These are phyloP conservation scores for Apis florea DNA, from an alignment of 1,140 invertebrate species.

Conservation along the genomic window DNA sequence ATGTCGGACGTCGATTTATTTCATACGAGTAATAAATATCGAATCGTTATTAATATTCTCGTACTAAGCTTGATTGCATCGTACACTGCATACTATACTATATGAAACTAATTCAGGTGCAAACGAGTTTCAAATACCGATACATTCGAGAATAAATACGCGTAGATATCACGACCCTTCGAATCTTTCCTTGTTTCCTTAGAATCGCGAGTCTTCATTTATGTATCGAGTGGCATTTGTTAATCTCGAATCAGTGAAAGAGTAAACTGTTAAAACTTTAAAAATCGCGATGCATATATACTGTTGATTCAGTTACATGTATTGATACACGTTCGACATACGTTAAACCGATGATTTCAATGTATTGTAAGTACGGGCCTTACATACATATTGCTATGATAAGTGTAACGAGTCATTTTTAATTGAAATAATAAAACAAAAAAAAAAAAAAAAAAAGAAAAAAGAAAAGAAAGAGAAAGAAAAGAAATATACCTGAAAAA, in stretches of 20 bases:
- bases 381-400: conserved; percentile 39
- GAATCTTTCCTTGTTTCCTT: neutral
- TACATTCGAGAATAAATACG: neutral
- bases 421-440: conserved; percentile 37
- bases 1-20: neutral
- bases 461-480: neutral
- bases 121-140: neutral
- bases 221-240: neutral
- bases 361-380: conserved; percentile 43
- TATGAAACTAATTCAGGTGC: conserved; percentile 9
- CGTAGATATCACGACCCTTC: neutral
- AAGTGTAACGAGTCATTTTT: conserved; percentile 48
- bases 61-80: neutral
- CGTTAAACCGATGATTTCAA: conserved; percentile 38
- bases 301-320: conserved; percentile 20
- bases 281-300: neutral
- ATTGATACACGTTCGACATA: conserved; percentile 18
- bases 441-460: conserved; percentile 3
- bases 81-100: neutral
- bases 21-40: neutral
- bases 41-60: neutral
- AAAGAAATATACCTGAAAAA: neutral
- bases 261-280: neutral
- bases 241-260: neutral
- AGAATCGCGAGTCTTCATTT: neutral